Conservation (phyloP, 2,888 invertebrate genomes). For the Eugnorisma glareosa region DNA sequence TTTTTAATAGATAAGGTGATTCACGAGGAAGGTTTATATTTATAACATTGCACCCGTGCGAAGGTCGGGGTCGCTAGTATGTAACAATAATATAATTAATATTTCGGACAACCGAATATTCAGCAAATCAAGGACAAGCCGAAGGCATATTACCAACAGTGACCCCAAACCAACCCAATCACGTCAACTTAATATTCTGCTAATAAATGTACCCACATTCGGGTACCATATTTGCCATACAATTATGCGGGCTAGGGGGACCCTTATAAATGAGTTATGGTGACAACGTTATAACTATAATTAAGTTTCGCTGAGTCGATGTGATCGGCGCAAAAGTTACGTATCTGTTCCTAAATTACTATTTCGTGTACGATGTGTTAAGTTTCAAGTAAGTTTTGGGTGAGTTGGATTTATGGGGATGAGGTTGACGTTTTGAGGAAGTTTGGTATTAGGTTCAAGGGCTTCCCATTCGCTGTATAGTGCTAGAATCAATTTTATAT, state of each 20-base stretch:
- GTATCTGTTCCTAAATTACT: constrained; percentile 33
- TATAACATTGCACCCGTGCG: too few relatives aligned
- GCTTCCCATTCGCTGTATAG: not conserved
- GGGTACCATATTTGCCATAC: constrained; percentile 24
- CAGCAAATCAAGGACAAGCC: not conserved
- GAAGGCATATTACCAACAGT: not conserved
- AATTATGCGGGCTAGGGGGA: constrained; percentile 25
- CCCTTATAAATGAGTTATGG: constrained; percentile 58
- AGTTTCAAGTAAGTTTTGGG: constrained; percentile 26
- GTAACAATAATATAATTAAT: not conserved
- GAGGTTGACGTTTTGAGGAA: constrained; percentile 14
- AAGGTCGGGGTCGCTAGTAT: too few relatives aligned
- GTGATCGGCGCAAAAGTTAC: constrained; percentile 40
- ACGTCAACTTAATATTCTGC: constrained; percentile 41
- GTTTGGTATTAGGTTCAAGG: constrained; percentile 7
- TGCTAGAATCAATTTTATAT: not conserved
- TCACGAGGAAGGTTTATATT: too few relatives aligned
- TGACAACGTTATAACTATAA: constrained; percentile 49
- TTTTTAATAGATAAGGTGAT: too few relatives aligned
- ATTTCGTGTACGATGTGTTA: constrained; percentile 18
- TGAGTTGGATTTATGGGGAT: constrained; percentile 12
- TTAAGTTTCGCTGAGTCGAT: constrained; percentile 33
- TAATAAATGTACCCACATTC: constrained; percentile 27
- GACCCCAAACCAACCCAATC: constrained; percentile 35
- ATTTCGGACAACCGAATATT: not conserved